Evolutionary conservation across 2,888 invertebrate species (phyloP), one percentile per base, ranked within the genome.

Genomic region (Sminthurides aquaticus): DNA sequence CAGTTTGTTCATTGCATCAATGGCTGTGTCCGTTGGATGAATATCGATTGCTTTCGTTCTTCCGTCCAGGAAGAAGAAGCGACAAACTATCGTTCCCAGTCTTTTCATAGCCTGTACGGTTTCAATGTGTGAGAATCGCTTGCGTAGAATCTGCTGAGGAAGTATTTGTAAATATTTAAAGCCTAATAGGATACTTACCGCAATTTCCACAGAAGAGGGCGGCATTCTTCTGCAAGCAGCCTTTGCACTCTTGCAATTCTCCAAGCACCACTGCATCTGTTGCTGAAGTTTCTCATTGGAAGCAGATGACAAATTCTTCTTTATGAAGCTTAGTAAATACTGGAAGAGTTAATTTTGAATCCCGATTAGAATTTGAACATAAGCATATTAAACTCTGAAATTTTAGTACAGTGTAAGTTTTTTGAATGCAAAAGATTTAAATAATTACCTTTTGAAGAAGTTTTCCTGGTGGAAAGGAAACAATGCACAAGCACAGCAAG

Each of bases 1-100:
- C 28, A 96, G 82, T 74, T 92, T 89, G 1, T 87, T 85, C 2
- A 94, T 88, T 0, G 94, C 93, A 76, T 94, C 94, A 25, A 89
- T 87, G 20, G 93, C 93, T 1, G 94, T 94, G 78, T 96, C 94
- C 1, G 91, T 91, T 0, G 95, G 93, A 81, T 94, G 93, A 26
- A 96, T 90, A 79, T 94, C 93, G 69, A 96, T 91, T 0, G 95
- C 94, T 79, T 95, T 96, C 1, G 94, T 94, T 63, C 94, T 86
- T 0, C 94, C 93, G 79, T 96, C 95, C 78, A 96, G 83, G 81
- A 96, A 94, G 82, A 93, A 93, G 80, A 96, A 93, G 57, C 91
- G 85, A 78, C 93, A 94, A 0, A 95, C 92, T 72, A 96, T 90
- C 0, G 94, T 93, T 63, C 92, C 92, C 27, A 94, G 82, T 56